These are phyloP conservation scores for Schizothorax lantsangensis DNA, from an alignment of 2,797 vertebrate species.

Conservation along the genomic window DNA sequence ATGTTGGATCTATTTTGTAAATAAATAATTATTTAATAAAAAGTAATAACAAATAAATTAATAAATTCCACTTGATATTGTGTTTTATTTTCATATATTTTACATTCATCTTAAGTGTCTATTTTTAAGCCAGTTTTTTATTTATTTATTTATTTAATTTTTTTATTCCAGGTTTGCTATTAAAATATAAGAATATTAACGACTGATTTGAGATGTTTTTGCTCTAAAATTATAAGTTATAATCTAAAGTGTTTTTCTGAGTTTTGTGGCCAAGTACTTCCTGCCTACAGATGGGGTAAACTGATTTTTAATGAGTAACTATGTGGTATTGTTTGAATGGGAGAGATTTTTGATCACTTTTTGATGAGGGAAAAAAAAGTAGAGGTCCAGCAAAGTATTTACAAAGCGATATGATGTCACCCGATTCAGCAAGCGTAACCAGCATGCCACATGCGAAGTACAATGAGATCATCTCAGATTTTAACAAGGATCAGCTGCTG, in stretches of 20 bases:
- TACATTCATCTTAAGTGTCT: neutral
- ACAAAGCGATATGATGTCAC: constrained; percentile 2
- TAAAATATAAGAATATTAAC: constrained; percentile 1
- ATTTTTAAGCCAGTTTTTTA: neutral
- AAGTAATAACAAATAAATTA: neutral
- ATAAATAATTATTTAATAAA: neutral
- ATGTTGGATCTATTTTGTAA: no score
- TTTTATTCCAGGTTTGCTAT: neutral
- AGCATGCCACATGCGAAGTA: constrained; percentile 20
- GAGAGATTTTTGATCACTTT: neutral
- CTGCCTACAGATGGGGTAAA: neutral
- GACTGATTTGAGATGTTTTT: neutral
- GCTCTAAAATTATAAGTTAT: neutral
- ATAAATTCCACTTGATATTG: neutral
- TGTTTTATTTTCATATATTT: neutral
- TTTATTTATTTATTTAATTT: no score
- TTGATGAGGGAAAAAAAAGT: neutral
- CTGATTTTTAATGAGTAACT: neutral
- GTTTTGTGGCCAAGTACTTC: neutral
- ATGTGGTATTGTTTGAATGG: neutral
- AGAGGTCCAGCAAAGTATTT: neutral
- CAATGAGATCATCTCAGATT: constrained; percentile 47
- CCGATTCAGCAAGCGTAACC: constrained; percentile 22
- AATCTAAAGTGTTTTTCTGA: neutral
- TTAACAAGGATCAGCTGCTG: constrained; percentile 32